Evolutionary conservation across 2,113 vertebrate genomes (phyloP).

Genomic region (Meles meles): DNA sequence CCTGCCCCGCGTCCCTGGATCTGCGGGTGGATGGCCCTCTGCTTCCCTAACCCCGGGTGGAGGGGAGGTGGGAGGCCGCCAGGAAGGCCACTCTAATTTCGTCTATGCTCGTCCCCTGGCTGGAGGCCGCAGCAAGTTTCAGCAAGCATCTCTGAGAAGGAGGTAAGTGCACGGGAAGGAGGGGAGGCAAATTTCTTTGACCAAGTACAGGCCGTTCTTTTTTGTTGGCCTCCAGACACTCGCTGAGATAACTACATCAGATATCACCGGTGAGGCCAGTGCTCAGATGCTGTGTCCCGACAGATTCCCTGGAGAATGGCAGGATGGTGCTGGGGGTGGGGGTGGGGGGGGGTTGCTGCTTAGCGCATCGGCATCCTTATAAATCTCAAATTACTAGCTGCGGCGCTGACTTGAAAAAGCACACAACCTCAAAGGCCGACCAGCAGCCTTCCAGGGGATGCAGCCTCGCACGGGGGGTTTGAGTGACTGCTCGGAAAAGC

Average conservation of each 20-base stretch:
- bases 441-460: not conserved
- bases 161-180: not conserved
- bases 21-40: not conserved
- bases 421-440: conserved; percentile 35
- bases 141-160: not conserved
- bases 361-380: not conserved
- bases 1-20: fast-evolving
- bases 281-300: not conserved
- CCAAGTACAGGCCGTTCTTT: not conserved
- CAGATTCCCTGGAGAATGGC: not conserved
- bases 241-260: not conserved
- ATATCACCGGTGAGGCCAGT: not conserved
- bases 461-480: fast-evolving
- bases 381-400: conserved; percentile 48
- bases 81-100: not conserved
- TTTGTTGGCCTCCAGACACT: not conserved
- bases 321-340: too few species aligned
- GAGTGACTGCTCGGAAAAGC: not conserved
- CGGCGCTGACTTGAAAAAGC: conserved; percentile 64
- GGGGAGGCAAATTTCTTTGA: not conserved
- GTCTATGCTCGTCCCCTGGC: too few species aligned
- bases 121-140: not conserved
- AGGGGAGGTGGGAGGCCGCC: not conserved
- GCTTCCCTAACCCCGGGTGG: not conserved
- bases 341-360: not conserved